These are phyloP conservation scores for Drosophila orosa DNA, from an alignment of 1,140 invertebrate genomes.

Conservation along the genomic window DNA sequence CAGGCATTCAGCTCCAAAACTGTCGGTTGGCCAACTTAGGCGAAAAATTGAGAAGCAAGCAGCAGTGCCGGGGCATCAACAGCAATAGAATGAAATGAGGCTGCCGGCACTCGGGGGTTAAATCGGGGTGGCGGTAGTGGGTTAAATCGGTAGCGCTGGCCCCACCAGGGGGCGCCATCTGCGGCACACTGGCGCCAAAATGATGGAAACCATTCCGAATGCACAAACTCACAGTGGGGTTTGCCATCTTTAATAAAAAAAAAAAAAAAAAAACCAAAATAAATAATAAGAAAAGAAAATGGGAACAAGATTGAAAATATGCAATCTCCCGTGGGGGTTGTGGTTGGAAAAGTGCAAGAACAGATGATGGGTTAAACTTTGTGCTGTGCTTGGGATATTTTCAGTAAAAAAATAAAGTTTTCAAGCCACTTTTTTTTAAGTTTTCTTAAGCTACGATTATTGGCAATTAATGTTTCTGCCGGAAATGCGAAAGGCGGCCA, in stretches of 20 bases:
- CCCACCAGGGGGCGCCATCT: slow-evolving; percentile 36
- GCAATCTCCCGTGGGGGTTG: background rate
- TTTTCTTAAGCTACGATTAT: background rate
- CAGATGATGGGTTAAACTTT: slow-evolving; percentile 21
- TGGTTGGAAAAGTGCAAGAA: background rate
- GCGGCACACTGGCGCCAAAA: slow-evolving; percentile 42
- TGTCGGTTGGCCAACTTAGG: slow-evolving; percentile 68
- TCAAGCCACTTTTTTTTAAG: background rate
- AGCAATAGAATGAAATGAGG: slow-evolving; percentile 42
- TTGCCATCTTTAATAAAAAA: slow-evolving; percentile 6
- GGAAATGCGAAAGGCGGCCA: background rate
- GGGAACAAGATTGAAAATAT: slow-evolving; percentile 1
- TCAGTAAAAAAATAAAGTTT: background rate
- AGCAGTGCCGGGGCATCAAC: slow-evolving; percentile 5
- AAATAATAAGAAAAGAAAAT: background rate
- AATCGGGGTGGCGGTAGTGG: slow-evolving; percentile 3
- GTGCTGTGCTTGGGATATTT: slow-evolving; percentile 1
- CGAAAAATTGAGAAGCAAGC: slow-evolving; percentile 49
- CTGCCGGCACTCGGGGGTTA: slow-evolving; percentile 11
- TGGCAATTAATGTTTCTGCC: background rate
- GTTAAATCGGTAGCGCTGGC: background rate
- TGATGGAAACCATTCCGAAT: slow-evolving; percentile 46
- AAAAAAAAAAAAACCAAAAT: background rate
- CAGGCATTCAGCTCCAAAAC: slow-evolving; percentile 68
- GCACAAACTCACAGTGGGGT: slow-evolving; percentile 45